Conservation (phyloP, 2,113 vertebrate species). For the rat (Rattus norvegicus) region GRCr8 NC_086028.1:36743001-36743500, state of each 20-base stretch:
- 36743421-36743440: neutral
- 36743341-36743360: neutral
- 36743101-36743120: neutral
- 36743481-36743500: too few relatives aligned
- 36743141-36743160: neutral
- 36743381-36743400: neutral
- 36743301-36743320: neutral
- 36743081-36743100: neutral
- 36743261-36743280: neutral
- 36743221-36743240: neutral
- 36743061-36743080: neutral
- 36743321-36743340: neutral
- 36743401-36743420: neutral
- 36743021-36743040: neutral
- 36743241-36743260: neutral
- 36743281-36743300: neutral
- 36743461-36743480: neutral
- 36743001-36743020: neutral
- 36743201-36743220: neutral
- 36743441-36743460: neutral
- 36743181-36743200: neutral
- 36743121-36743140: neutral
- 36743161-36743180: neutral
- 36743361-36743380: neutral
- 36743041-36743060: neutral